Base-by-base conservation (phyloP, 2,888 invertebrate genomes). In the Scaptomyza tumidula region DNA sequence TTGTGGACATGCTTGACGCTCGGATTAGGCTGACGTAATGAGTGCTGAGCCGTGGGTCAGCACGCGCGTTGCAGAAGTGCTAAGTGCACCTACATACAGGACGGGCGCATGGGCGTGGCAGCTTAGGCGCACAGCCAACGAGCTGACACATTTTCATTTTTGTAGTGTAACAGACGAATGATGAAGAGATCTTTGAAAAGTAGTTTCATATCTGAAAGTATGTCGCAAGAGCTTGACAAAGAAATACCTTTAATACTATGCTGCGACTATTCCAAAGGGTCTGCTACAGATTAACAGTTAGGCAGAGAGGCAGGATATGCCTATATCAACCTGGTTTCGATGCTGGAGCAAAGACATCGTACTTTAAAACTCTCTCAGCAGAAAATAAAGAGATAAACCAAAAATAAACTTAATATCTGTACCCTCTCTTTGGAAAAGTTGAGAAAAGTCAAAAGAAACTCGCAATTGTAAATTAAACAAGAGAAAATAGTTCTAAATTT, bases 21-120 rank as follows among this genome's bases (percentile, higher is more conserved):
- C 56, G 73, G 70, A 67, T 78, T 75, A 78, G 66, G n/a, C 68
- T 78, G 80, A 74, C 74, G 85, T 82, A 80, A 82, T 84, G 78
- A 70, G 60, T 54, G 60, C 68, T 70, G 29, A 67, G 54, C 68
- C 55, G 7, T 33, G 44, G 70, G 24, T n/a, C 70, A 66, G 81
- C 81, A 82, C 84, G 82, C 80, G 82, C 53, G 64, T 55, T 55
- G n/a, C 24, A 33, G 33, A 55, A 45, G 9, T 33, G 14, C 50
- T 68, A 55, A 58, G 49, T 62, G 45, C 56, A 46, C 33, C 27
- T 16, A 16, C 44, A 1, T 27, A 31, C 3, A 16, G 39, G 45
- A 3, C 33, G 10, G 11, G 29, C 29, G 24, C 10, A 14, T 9
- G 65, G 73, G 73, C 69, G 69, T 57, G 64, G 27, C 73, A 54